Evolutionary conservation across 2,888 invertebrate genomes (phyloP), one percentile per base, ranked within the genome.

Genomic region (Brenthis daphne): DNA sequence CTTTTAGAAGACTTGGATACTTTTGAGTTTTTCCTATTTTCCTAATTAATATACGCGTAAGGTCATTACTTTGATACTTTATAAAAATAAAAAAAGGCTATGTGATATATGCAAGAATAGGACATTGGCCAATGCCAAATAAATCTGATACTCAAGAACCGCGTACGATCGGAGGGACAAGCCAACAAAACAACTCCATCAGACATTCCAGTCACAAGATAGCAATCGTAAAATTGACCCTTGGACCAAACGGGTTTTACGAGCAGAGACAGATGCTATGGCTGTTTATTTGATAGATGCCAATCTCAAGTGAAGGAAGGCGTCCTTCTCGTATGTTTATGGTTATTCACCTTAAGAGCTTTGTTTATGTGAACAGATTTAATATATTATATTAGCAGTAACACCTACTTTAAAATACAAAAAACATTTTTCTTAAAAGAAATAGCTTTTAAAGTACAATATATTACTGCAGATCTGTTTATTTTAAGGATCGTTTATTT

Each of bases 211-310:
- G 43, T 51, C 48, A 57, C 56, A 58, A 61, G 53, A 57, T 65
- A 47, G 57, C 63, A 51, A 47, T 65, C 66, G 73, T 71, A 68
- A 73, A 73, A 65, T 60, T 67, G 67, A 69, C 65, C 71, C 68
- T 54, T 48, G 60, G 58, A 67, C 64, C 64, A 68, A 69, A 61
- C 60, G 57, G 57, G 61, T 60, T 72, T 72, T 69, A 74, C 67
- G 68, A 70, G 57, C 53, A 57, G 63, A 64, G 64, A 58, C 67
- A 70, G 58, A 70, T 43, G 64, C 55, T 29, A 37, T 12, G 51
- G 29, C 64, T 67, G 64, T 60, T 58, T 67, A 51, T 54, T 47
- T 53, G 60, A 69, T 56, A 54, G 57, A 63, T 63, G 53, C 20
- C 65, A 53, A 57, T 69, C 68, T 68, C 68, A 37, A 43, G 54